Evolutionary conservation across 2,797 vertebrate genomes (phyloP).

Genomic region (Lepilemur septentrionalis): DNA sequence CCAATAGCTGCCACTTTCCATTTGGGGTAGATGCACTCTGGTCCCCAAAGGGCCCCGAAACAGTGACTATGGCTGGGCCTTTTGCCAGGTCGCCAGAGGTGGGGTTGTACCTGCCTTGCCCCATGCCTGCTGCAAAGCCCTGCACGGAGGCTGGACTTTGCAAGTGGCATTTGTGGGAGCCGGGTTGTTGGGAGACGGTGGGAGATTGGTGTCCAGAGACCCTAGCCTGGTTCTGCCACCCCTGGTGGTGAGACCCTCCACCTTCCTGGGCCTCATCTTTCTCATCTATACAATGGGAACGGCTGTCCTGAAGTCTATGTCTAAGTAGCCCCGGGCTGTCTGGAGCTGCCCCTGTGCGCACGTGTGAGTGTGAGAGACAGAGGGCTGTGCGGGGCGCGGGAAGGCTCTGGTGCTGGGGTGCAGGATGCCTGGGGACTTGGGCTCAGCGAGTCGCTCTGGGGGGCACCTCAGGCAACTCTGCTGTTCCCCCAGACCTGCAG

Average conservation of each 20-base stretch:
- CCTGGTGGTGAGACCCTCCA: not conserved
- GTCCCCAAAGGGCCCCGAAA: not conserved
- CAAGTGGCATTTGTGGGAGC: accelerated
- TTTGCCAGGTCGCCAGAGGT: not conserved
- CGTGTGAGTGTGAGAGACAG: too few relatives aligned
- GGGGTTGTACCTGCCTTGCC: accelerated
- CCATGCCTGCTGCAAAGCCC: not conserved
- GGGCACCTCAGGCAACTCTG: not conserved
- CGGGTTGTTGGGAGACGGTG: accelerated
- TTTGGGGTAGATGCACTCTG: not conserved
- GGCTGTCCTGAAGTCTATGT: accelerated
- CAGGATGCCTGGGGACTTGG: not conserved
- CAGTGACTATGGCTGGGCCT: not conserved
- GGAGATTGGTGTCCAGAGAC: accelerated
- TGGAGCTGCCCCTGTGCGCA: accelerated
- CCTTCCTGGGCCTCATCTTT: not conserved
- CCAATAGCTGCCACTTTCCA: not conserved
- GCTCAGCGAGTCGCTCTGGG: not conserved
- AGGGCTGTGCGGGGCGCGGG: not conserved
- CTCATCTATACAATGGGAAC: not conserved
- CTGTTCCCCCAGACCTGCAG: not conserved
- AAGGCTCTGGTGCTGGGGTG: accelerated
- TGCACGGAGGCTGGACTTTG: accelerated
- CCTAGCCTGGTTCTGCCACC: not conserved
- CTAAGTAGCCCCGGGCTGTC: accelerated